Conservation (phyloP, 2,888 invertebrate genomes). For the Mechanitis messenoides region DNA sequence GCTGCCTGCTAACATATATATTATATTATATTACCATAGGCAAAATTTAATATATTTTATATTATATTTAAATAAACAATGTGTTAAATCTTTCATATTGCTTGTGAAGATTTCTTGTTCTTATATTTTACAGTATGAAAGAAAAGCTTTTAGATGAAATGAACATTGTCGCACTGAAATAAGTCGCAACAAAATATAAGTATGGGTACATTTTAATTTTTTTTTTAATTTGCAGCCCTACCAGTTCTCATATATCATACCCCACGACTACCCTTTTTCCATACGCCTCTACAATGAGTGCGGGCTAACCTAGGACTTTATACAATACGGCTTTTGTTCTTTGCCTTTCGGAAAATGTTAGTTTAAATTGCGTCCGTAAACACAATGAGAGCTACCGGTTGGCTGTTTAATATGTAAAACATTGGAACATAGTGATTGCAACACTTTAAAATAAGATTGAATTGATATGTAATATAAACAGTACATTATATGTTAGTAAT, state of each 20-base stretch:
- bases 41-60: no score
- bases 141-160: no score
- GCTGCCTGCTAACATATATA: background rate
- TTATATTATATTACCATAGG: background rate
- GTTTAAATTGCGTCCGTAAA: conserved; percentile 11
- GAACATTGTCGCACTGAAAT: background rate
- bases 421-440: no score
- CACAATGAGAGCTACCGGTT: background rate
- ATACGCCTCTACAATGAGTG: conserved; percentile 15
- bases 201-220: conserved; percentile 9
- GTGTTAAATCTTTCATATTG: no score
- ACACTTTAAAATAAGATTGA: no score
- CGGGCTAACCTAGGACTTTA: conserved; percentile 17
- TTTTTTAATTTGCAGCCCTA: conserved; percentile 28
- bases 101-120: no score
- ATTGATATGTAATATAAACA: no score
- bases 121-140: no score
- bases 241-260: conserved; percentile 34
- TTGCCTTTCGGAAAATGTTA: conserved; percentile 11
- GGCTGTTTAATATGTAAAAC: no score
- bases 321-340: conserved; percentile 17
- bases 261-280: conserved; percentile 26
- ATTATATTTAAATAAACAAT: no score
- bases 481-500: no score
- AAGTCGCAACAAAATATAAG: background rate